Evolutionary conservation across 2,113 vertebrate species (phyloP).

Genomic region (Lycaon pictus): DNA sequence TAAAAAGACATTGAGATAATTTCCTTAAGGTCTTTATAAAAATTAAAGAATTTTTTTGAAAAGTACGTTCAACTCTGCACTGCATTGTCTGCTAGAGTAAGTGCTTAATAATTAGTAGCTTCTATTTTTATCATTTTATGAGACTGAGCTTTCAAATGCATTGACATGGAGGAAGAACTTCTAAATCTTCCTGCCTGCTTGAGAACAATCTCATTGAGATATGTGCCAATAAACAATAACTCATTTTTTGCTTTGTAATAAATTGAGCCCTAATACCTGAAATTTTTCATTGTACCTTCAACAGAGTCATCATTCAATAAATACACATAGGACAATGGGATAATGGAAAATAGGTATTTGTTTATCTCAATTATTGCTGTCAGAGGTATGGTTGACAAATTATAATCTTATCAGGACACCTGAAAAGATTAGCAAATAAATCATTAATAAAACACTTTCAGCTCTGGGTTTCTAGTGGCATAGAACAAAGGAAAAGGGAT

Average conservation of each 20-base stretch:
- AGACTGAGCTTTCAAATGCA: neutral
- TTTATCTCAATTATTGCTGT: neutral
- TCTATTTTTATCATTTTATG: neutral
- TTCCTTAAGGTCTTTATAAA: constrained; percentile 42
- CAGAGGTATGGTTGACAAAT: neutral
- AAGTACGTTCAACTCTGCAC: neutral
- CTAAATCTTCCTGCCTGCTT: neutral
- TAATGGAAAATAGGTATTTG: neutral
- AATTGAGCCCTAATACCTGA: neutral
- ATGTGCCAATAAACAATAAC: neutral
- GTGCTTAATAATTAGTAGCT: constrained; percentile 21
- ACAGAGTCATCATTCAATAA: neutral
- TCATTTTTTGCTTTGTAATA: neutral
- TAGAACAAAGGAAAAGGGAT: neutral
- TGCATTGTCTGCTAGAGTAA: neutral
- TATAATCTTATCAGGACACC: neutral
- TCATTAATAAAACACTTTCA: neutral
- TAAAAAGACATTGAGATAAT: neutral
- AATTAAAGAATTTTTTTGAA: neutral
- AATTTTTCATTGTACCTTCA: neutral
- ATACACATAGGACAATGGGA: too few species aligned
- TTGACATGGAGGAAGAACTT: neutral
- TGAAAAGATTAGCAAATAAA: neutral
- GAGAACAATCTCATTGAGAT: neutral
- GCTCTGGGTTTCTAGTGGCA: neutral